Conservation (phyloP, 2,797 vertebrate genomes). For the Cirrhinus mrigala region DNA sequence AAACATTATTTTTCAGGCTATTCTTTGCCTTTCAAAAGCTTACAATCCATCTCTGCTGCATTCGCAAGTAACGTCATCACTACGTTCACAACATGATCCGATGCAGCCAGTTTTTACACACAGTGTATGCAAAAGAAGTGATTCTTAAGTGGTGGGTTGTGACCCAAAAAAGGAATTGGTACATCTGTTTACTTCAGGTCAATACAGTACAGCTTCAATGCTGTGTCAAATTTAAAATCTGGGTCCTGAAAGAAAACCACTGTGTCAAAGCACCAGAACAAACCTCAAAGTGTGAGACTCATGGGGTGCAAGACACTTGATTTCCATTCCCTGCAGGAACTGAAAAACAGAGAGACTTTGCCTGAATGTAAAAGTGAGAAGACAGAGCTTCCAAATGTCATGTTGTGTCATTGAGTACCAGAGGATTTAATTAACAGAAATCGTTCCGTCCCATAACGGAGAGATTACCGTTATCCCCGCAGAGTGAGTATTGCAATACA, state of each 20-base stretch:
- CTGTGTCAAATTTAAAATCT: background rate
- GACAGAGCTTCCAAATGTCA: background rate
- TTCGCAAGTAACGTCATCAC: background rate
- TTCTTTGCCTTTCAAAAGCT: background rate
- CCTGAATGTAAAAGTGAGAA: background rate
- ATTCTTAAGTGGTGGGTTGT: background rate
- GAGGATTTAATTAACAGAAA: constrained; percentile 13
- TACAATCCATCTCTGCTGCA: background rate
- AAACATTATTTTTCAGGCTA: constrained; percentile 19
- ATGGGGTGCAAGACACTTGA: background rate
- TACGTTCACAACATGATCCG: background rate
- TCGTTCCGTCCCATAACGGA: background rate
- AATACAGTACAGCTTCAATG: background rate
- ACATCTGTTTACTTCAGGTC: background rate
- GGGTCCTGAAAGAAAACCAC: background rate
- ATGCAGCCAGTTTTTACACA: background rate
- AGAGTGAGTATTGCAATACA: background rate
- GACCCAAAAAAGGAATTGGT: background rate
- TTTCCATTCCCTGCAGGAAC: background rate
- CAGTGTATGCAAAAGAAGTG: background rate
- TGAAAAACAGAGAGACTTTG: background rate
- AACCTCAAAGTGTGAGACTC: background rate
- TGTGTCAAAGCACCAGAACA: background rate
- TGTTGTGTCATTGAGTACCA: constrained; percentile 6
- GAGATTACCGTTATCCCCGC: constrained; percentile 16